A percentile compares a stretch with the other conserved stretches of the same genome.
Conservation (phyloP, 1,140 invertebrate species). For the Pinna nobilis region DNA sequence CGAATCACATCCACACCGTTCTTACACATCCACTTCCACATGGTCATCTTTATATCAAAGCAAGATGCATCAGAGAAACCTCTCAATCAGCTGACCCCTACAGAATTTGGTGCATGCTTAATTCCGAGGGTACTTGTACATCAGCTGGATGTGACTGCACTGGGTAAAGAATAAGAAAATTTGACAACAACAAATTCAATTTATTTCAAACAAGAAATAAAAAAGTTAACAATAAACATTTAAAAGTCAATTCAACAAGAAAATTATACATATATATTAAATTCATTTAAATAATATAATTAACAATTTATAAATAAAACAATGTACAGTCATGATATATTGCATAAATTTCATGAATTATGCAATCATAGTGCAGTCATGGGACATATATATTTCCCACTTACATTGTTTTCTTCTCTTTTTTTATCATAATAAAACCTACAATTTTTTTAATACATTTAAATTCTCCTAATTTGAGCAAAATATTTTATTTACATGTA, state of each 20-base stretch:
- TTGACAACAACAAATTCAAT: background rate
- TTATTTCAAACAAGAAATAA: no score
- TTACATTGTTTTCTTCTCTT: background rate
- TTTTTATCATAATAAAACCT: background rate
- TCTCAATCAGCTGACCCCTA: slow-evolving; percentile 26
- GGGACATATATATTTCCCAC: background rate
- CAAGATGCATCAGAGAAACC: slow-evolving; percentile 21
- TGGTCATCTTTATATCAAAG: slow-evolving; percentile 23
- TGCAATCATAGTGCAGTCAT: background rate
- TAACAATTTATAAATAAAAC: background rate
- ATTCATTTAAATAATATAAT: background rate
- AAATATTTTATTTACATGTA: background rate
- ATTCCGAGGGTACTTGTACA: slow-evolving; percentile 8
- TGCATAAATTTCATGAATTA: background rate
- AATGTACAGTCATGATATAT: background rate
- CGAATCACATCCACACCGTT: slow-evolving; percentile 6
- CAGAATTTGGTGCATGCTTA: slow-evolving; percentile 9
- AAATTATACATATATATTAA: background rate
- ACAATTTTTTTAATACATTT: background rate
- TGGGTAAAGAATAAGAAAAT: background rate
- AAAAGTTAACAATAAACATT: background rate
- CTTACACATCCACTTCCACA: background rate
- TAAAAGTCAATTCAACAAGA: background rate
- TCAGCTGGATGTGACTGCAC: slow-evolving; percentile 10
- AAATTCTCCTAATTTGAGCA: background rate